Percentiles rank a stretch among this genome's conserved stretches.
phyloP scores from a whole-genome alignment of 2,113 vertebrate species.

The Grammomys dolichurus region DNA sequence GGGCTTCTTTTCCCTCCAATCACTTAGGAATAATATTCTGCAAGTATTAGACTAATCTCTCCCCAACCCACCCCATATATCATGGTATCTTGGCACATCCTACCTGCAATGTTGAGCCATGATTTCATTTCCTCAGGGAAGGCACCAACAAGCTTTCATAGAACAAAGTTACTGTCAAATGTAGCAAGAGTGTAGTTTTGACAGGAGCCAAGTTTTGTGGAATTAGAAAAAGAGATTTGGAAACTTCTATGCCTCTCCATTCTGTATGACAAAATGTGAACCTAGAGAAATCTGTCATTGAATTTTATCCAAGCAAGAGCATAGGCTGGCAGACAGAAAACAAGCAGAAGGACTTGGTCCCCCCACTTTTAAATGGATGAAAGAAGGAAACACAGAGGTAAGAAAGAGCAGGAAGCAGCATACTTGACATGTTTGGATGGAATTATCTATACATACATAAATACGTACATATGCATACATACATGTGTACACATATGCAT shows the following conservation, averaged over 20 bases:
- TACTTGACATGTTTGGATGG: neutral
- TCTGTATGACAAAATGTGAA: neutral
- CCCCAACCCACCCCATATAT: neutral
- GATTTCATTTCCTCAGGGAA: neutral
- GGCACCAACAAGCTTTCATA: neutral
- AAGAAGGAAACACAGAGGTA: neutral
- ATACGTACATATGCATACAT: neutral
- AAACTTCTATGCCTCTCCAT: neutral
- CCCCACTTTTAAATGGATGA: neutral
- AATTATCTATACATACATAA: neutral
- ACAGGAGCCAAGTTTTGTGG: neutral
- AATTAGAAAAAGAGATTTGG: conserved; percentile 7
- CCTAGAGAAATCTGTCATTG: neutral
- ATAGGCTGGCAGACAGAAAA: neutral
- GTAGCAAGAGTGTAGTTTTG: neutral
- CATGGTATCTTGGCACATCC: neutral
- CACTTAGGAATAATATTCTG: neutral
- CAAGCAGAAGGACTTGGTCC: neutral
- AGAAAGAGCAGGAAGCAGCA: neutral
- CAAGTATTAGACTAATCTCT: neutral
- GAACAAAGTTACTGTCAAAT: conserved; percentile 10
- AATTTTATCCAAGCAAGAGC: conserved; percentile 30
- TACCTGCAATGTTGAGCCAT: neutral
- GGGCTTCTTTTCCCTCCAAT: neutral
- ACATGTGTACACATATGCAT: neutral